Conservation (phyloP, 2,113 vertebrate genomes). For the Tetraodon nigroviridis region DNA sequence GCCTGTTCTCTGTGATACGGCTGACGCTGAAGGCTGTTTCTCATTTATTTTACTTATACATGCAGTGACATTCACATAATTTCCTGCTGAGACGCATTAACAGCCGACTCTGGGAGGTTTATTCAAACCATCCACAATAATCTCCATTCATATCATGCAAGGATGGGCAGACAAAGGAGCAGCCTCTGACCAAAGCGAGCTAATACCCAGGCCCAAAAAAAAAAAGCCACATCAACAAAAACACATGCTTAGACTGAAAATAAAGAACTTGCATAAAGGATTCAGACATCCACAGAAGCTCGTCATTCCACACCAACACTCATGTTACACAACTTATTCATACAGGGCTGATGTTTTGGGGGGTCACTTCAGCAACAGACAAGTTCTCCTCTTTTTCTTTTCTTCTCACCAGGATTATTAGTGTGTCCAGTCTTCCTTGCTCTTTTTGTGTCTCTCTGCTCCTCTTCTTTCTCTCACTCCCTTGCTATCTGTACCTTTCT, state of each 20-base stretch:
- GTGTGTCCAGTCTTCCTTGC: too few species aligned
- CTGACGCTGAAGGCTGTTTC: constrained; percentile 16
- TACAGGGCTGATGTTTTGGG: constrained; percentile 9
- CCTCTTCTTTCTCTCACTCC: too few species aligned
- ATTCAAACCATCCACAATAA: constrained; percentile 55
- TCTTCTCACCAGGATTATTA: too few species aligned
- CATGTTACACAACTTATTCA: constrained; percentile 29
- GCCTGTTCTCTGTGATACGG: constrained; percentile 37
- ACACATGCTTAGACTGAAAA: constrained; percentile 50
- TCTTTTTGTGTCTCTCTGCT: too few species aligned
- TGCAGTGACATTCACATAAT: constrained; percentile 64
- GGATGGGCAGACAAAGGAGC: constrained; percentile 55
- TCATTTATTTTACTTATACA: constrained; percentile 60
- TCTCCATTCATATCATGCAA: constrained; percentile 68
- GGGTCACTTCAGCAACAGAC: constrained; percentile 6
- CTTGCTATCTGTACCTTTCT: too few species aligned
- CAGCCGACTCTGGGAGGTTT: constrained; percentile 43
- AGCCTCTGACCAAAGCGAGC: constrained; percentile 53
- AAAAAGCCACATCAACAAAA: too few species aligned
- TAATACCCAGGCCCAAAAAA: constrained; percentile 50
- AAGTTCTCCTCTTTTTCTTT: neutral
- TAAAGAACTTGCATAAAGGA: constrained; percentile 32
- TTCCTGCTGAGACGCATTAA: constrained; percentile 53
- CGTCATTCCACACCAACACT: constrained; percentile 13
- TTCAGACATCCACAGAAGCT: constrained; percentile 42